Conservation (phyloP, 2,113 vertebrate species). For the Limanda limanda region DNA sequence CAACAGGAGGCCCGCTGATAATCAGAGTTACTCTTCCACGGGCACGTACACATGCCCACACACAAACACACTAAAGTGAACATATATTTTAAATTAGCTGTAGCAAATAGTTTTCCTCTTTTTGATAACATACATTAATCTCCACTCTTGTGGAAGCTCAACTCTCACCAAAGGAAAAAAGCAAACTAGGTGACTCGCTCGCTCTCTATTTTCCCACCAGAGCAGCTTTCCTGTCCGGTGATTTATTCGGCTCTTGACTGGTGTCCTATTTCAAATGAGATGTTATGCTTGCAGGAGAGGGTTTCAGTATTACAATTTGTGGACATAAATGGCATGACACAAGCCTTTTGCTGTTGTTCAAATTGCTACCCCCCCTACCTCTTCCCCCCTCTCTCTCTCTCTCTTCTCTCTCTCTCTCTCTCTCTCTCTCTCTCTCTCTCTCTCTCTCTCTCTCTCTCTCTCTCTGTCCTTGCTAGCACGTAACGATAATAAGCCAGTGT, state of each 20-base stretch:
- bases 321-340: conserved; percentile 34
- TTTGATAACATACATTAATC: background rate
- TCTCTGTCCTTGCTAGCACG: conserved; percentile 22
- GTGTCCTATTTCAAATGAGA: conserved; percentile 45
- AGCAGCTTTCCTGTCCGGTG: conserved; percentile 1
- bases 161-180: background rate
- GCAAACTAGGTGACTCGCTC: background rate
- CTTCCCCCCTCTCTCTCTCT: background rate
- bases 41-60: conserved; percentile 17
- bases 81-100: background rate
- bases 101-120: background rate
- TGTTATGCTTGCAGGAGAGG: conserved; percentile 19
- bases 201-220: background rate
- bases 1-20: conserved; percentile 44
- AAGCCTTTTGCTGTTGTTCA: conserved; percentile 40
- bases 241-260: conserved; percentile 40
- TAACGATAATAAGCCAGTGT: conserved; percentile 55
- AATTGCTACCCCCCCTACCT: conserved; percentile 9
- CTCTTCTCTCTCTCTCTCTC: background rate
- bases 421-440: conserved; percentile 1
- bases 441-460: conserved; percentile 6
- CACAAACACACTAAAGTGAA: background rate
- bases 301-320: conserved; percentile 53
- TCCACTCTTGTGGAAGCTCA: background rate
- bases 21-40: conserved; percentile 10